Evolutionary conservation across 2,888 invertebrate species (phyloP).

Genomic region (Leptopilina myrica): DNA sequence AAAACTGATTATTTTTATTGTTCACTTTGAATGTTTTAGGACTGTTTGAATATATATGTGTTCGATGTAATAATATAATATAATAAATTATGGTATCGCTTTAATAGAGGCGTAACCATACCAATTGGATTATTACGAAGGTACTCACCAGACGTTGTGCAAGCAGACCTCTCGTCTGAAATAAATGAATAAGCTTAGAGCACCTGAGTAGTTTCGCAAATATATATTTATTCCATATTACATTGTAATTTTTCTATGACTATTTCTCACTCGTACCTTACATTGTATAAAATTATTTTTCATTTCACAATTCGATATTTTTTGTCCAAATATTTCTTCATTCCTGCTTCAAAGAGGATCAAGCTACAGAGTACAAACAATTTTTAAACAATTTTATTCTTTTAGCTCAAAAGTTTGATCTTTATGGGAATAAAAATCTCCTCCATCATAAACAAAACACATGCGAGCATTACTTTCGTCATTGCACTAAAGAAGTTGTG

Average conservation of each 20-base stretch:
- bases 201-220: constrained; percentile 37
- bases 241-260: constrained; percentile 9
- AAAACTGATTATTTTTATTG: too few relatives aligned
- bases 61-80: constrained; percentile 42
- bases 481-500: too few relatives aligned
- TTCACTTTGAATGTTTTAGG: background rate
- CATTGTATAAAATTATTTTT: background rate
- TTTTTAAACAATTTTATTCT: too few relatives aligned
- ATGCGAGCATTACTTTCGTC: too few relatives aligned
- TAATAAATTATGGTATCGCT: constrained; percentile 48
- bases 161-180: constrained; percentile 62
- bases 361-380: too few relatives aligned
- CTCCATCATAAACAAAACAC: too few relatives aligned
- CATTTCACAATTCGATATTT: too few relatives aligned
- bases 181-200: constrained; percentile 56
- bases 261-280: background rate
- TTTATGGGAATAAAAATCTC: too few relatives aligned
- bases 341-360: too few relatives aligned
- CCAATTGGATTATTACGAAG: constrained; percentile 71
- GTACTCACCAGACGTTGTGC: constrained; percentile 64
- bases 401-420: too few relatives aligned
- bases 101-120: constrained; percentile 67
- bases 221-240: constrained; percentile 7
- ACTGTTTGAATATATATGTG: background rate
- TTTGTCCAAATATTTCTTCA: too few relatives aligned